A percentile compares a stretch with the other conserved stretches of the same genome.
These are phyloP conservation scores for Heptranchias perlo DNA, from an alignment of 2,113 vertebrate genomes.

Conservation along the genomic window DNA sequence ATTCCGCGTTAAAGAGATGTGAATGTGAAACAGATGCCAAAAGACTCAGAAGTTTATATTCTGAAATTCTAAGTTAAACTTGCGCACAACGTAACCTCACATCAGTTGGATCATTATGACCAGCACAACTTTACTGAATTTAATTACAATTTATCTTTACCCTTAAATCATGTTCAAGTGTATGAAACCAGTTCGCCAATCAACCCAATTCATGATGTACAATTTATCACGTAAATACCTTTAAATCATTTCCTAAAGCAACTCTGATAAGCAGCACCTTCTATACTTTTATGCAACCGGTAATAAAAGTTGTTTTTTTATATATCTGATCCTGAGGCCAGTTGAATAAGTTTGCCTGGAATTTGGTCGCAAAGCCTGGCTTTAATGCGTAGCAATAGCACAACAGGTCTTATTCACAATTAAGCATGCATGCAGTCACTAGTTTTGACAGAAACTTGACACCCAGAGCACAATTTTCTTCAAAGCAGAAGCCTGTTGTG, in stretches of 20 bases:
- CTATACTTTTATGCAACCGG: not conserved
- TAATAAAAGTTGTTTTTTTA: not conserved
- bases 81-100: not conserved
- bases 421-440: constrained; percentile 47
- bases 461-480: constrained; percentile 57
- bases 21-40: not conserved
- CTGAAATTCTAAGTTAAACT: not conserved
- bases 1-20: not conserved
- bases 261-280: not conserved
- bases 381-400: constrained; percentile 42
- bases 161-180: not conserved
- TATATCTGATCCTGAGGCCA: constrained; percentile 41
- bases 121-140: no score
- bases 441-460: constrained; percentile 57
- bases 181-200: not conserved
- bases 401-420: constrained; percentile 47
- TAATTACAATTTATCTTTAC: not conserved
- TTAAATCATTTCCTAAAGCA: not conserved
- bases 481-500: constrained; percentile 66
- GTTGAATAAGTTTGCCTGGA: constrained; percentile 40
- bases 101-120: not conserved
- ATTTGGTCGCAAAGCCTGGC: constrained; percentile 43
- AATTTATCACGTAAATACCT: not conserved
- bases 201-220: not conserved
- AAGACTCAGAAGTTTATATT: not conserved